These are phyloP conservation scores for Lampris incognitus DNA, from an alignment of 2,113 vertebrate genomes.

Conservation along the genomic window DNA sequence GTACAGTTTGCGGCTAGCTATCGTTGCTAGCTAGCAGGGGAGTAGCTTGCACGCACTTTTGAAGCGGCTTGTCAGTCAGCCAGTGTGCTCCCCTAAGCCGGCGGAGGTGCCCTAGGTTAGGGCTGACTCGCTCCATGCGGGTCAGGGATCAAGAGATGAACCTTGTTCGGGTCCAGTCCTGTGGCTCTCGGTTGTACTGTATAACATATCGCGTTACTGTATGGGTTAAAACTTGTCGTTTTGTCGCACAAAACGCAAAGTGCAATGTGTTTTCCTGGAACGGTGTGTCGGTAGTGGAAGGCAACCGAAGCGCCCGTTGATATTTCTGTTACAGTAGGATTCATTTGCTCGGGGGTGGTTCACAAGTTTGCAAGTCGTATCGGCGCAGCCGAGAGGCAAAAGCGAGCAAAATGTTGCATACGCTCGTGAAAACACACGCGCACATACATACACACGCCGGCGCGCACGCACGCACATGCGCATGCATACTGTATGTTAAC, in stretches of 20 bases:
- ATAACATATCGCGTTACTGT: too few species aligned
- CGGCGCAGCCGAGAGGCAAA: not conserved
- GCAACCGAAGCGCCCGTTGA: too few species aligned
- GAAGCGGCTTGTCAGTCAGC: slow-evolving; percentile 61
- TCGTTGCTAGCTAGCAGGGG: slow-evolving; percentile 53
- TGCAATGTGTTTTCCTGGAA: too few species aligned
- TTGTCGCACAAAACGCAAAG: too few species aligned
- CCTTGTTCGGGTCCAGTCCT: too few species aligned
- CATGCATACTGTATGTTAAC: not conserved
- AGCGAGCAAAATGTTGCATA: slow-evolving; percentile 4
- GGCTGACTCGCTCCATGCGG: slow-evolving; percentile 49
- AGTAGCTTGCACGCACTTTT: slow-evolving; percentile 65
- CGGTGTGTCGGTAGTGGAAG: too few species aligned
- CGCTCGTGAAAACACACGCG: not conserved
- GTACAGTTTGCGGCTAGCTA: slow-evolving; percentile 52
- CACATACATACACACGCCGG: not conserved
- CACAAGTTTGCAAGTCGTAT: too few species aligned
- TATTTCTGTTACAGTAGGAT: not conserved
- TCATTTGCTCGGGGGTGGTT: slow-evolving; percentile 6
- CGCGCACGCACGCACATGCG: not conserved
- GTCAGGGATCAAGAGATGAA: slow-evolving; percentile 29
- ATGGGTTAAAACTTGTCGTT: too few species aligned
- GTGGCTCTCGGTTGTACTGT: too few species aligned
- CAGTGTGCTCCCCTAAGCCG: not conserved
- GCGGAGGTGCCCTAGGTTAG: not conserved